Evolutionary conservation across 2,797 vertebrate species (phyloP), one percentile per base, ranked within the genome.

Genomic region (Phrynocephalus forsythii): DNA sequence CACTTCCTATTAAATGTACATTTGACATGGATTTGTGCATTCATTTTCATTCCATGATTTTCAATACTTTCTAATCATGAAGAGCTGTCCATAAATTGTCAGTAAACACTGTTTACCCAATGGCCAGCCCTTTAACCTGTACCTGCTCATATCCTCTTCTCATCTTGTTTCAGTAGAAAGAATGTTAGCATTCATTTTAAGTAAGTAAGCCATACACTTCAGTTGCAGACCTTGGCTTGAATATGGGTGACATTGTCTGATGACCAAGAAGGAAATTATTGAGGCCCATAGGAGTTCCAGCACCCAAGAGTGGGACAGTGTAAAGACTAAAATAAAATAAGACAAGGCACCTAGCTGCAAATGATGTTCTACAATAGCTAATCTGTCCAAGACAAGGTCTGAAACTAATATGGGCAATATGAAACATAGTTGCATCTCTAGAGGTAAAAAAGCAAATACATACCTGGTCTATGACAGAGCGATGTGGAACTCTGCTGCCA

Each of bases 391-490:
- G 48, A 56, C 38, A 86, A 33, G 15, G 26, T 56, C 67, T 63
- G 33, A 28, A 56, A 44, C 6, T 56, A 38, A 33, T 52, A 16
- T 16, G 28, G 24, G 50, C 56, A 44, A 8, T 60, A 56, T 83
- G 30, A 44, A 83, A 77, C 10, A 22, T 28, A 77, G 7, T 56
- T 28, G 68, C 30, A n/a, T 1, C 15, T n/a, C 9, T 22, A 48
- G 1, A 1, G 5, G 24, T 33, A 9, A 66, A 68, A 63, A 50
- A 33, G 9, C 8, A 9, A 11, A 81, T 85, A 2, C 84, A 89
- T 95, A 97, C 97, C 96, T 89, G 88, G 89, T 93, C 91, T 86
- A 93, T 90, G 86, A 78, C 80, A 48, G 3, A 84, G 0, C 87
- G 92, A 50, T 87, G 91, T 79, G 80, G 83, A 26, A 73, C 86